These are phyloP conservation scores for Promerops cafer DNA, from an alignment of 2,113 vertebrate genomes.

Conservation along the genomic window DNA sequence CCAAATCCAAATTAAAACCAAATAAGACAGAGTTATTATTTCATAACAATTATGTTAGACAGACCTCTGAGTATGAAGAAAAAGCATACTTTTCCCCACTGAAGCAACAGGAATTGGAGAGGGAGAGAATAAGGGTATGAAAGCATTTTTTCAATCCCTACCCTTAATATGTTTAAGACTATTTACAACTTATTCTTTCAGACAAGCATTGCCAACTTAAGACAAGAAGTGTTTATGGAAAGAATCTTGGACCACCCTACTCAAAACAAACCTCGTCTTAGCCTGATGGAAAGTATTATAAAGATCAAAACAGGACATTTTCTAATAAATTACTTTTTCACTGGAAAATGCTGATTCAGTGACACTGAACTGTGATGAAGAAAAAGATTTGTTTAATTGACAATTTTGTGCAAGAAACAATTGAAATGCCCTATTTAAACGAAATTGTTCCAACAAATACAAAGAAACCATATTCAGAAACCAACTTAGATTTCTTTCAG, in stretches of 20 bases:
- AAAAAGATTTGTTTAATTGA: background rate
- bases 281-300: background rate
- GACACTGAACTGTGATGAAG: background rate
- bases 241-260: background rate
- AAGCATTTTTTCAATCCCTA: background rate
- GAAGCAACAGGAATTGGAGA: background rate
- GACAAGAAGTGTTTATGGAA: background rate
- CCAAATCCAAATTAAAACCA: background rate
- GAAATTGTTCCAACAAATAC: background rate
- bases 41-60: background rate
- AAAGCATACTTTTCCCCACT: background rate
- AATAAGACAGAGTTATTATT: background rate
- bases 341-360: background rate
- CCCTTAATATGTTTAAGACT: background rate
- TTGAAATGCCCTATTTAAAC: background rate
- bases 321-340: background rate
- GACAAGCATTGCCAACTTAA: background rate
- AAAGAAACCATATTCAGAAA: accelerated
- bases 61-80: background rate
- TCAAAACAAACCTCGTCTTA: background rate
- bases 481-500: background rate
- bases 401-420: background rate
- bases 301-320: background rate
- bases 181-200: background rate
- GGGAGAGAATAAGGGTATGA: background rate